These are phyloP conservation scores for Leptobrachium ailaonicum DNA, from an alignment of 2,113 vertebrate genomes.

Conservation along the genomic window DNA sequence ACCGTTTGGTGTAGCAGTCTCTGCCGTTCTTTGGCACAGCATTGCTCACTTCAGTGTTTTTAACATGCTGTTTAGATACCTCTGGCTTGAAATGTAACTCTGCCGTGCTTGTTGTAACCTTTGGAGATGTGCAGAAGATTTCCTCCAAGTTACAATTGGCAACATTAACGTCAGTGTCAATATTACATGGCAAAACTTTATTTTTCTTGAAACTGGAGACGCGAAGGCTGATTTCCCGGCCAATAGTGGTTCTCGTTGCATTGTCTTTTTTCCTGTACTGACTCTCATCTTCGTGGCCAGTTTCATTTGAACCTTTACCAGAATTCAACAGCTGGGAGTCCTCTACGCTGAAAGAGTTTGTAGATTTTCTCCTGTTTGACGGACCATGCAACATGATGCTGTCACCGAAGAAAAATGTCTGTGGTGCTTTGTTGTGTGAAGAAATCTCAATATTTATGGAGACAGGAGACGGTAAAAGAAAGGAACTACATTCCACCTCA, in stretches of 20 bases:
- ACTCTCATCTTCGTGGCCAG: slow-evolving; percentile 5
- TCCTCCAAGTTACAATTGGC: slow-evolving; percentile 41
- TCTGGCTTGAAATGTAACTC: slow-evolving; percentile 67
- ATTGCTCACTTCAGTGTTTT: slow-evolving; percentile 62
- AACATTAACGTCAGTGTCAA: slow-evolving; percentile 51
- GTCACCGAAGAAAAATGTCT: slow-evolving; percentile 68
- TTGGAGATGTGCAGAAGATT: slow-evolving; percentile 61
- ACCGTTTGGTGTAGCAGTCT: slow-evolving; percentile 70
- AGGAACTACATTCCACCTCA: slow-evolving; percentile 7
- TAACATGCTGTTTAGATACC: slow-evolving; percentile 54
- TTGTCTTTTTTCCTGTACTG: slow-evolving; percentile 53
- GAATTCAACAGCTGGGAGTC: slow-evolving; percentile 33
- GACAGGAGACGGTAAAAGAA: slow-evolving; percentile 25
- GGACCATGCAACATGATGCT: slow-evolving; percentile 55
- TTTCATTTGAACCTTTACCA: slow-evolving; percentile 54
- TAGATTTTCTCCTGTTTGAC: slow-evolving; percentile 58
- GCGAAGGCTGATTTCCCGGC: slow-evolving; percentile 39
- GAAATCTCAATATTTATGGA: slow-evolving; percentile 14
- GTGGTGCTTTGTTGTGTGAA: slow-evolving; percentile 47
- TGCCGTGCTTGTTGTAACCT: slow-evolving; percentile 55
- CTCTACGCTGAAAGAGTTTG: slow-evolving; percentile 51
- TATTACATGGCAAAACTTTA: slow-evolving; percentile 53
- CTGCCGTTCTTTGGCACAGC: slow-evolving; percentile 64
- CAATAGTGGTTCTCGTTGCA: slow-evolving; percentile 18
- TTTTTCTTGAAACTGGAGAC: slow-evolving; percentile 55